These are phyloP conservation scores for Verasper variegatus DNA, from an alignment of 2,113 vertebrate genomes.

Conservation along the genomic window DNA sequence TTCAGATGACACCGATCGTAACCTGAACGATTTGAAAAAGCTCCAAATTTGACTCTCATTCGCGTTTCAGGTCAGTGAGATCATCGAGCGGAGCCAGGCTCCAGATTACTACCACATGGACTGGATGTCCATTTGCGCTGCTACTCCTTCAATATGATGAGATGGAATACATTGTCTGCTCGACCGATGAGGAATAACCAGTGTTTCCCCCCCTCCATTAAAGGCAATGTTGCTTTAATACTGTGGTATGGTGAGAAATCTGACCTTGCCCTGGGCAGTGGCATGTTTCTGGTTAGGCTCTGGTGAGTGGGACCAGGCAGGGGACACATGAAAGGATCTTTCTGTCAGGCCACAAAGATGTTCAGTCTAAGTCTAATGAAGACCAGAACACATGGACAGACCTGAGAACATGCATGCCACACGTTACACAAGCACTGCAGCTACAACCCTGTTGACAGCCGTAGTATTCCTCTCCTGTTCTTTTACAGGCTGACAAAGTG, in stretches of 20 bases:
- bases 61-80: constrained; percentile 67
- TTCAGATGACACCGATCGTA: constrained; percentile 56
- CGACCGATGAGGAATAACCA: constrained; percentile 77
- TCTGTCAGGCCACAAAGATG: constrained; percentile 78
- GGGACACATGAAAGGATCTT: constrained; percentile 80
- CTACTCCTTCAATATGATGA: constrained; percentile 63
- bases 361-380: constrained; percentile 80
- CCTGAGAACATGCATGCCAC: constrained; percentile 66
- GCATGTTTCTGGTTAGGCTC: constrained; percentile 84
- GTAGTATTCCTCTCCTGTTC: constrained; percentile 31
- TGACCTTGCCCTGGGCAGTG: constrained; percentile 81
- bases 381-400: constrained; percentile 76
- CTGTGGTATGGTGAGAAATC: constrained; percentile 69
- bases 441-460: constrained; percentile 45
- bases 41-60: constrained; percentile 54
- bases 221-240: constrained; percentile 72
- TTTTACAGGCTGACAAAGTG: constrained; percentile 28
- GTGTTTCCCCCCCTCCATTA: constrained; percentile 61
- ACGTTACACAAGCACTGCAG: constrained; percentile 47
- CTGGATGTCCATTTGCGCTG: constrained; percentile 36
- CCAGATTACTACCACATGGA: constrained; percentile 74
- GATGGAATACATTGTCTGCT: constrained; percentile 76
- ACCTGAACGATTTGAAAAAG: constrained; percentile 63
- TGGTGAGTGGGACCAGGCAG: constrained; percentile 76
- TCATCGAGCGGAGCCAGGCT: constrained; percentile 53